Base-by-base conservation (phyloP, 2,888 invertebrate species). In the Xestia ashworthii region DNA sequence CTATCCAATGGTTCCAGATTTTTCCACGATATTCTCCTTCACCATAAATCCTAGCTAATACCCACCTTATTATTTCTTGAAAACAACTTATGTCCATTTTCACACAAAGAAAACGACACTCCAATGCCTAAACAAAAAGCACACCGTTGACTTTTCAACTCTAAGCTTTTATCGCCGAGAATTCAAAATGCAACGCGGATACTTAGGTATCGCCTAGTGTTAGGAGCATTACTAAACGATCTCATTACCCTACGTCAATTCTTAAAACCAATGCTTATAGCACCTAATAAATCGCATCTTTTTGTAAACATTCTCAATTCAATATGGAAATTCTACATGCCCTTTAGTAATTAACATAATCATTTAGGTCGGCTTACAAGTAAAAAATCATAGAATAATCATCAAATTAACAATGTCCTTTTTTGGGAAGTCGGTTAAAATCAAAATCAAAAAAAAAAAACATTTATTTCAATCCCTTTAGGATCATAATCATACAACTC, bases 401-500 rank as follows among this genome's bases (percentile, higher is more conserved):
- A 46, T 71, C 70, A 79, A 85, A 82, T 83, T 84, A 86, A 82
- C 79, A 86, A 71, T 76, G 38, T 75, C 83, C 84, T 79, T 86
- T 62, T 78, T 76, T 50, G 72, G 65, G 74, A 22, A 62, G 74
- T 73, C 25, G 70, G 25, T 60, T 81, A 38, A 78, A n/a, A n/a
- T n/a, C n/a, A n/a, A n/a, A n/a, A n/a, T n/a, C n/a, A n/a, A n/a
- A n/a, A n/a, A n/a, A n/a, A n/a, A n/a, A n/a, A n/a, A n/a, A n/a
- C n/a, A n/a, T n/a, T n/a, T n/a, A n/a, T n/a, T n/a, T n/a, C n/a
- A n/a, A n/a, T n/a, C n/a, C n/a, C n/a, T n/a, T n/a, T n/a, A n/a
- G n/a, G n/a, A n/a, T n/a, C n/a, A n/a, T n/a, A n/a, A n/a, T n/a
- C n/a, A n/a, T n/a, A n/a, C n/a, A n/a, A n/a, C n/a, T n/a, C n/a